Evolutionary conservation across 2,888 invertebrate species (phyloP), one percentile per base, ranked within the genome.

Genomic region (Altica lythri): DNA sequence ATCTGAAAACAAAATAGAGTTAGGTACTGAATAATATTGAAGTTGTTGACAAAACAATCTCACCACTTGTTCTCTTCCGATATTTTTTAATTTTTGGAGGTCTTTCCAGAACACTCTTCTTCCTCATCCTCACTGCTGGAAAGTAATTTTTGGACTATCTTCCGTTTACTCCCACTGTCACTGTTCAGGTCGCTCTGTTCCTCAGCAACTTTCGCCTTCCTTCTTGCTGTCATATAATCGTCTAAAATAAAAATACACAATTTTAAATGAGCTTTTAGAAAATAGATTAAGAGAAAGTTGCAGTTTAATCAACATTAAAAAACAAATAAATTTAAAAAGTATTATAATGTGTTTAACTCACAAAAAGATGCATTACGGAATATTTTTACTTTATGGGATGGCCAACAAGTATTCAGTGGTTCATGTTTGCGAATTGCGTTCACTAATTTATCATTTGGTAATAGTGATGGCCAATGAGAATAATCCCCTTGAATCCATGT

Each of bases 321-420:
- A 19, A 19, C 6, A 19, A 6, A 19, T 19, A 19, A 19, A 19
- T 19, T 19, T 19, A 19, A 5, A 19, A 6, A n/a, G n/a, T n/a
- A n/a, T n/a, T n/a, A n/a, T n/a, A n/a, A n/a, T n/a, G n/a, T n/a
- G 22, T 19, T 19, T 19, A 19, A 19, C 22, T 19, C 22, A 19
- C 22, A 19, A 19, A 19, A 19, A 19, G 4, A 19, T 19, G 22
- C 22, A 19, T 19, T 19, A 6, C 22, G 22, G 6, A 19, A 19
- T 19, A 19, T 19, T 6, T 19, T 19, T 19, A 19, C 22, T 19
- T 19, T 19, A 19, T 50, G 49, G n/a, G 30, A 13, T 14, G 49
- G 49, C 49, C 40, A 49, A 37, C 40, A 40, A 18, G 49, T 49
- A 35, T 49, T 49, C n/a, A 49, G 16, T 29, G 49, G 49, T 25